Base-by-base conservation (phyloP, 2,113 vertebrate genomes). In the Cricetomys ansorgei region DNA sequence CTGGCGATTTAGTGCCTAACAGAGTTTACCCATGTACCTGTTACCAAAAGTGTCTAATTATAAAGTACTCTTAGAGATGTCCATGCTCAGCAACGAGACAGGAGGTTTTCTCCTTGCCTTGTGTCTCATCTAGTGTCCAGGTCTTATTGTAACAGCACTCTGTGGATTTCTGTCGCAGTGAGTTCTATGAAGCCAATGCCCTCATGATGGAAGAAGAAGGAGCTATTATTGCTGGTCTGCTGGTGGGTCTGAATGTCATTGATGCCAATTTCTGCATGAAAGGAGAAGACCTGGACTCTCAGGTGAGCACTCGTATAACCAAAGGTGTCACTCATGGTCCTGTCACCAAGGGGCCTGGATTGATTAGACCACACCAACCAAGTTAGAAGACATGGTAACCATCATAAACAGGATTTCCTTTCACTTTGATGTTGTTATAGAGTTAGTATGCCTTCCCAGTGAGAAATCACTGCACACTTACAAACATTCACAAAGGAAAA, bases 121-220 rank as follows among this genome's bases (percentile, higher is more conserved):
- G 3, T 84, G 57, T 31, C 89, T 84, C 16, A 11, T 37, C 84
- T n/a, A 86, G 94, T 87, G 25, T 59, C 50, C 34, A 81, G 34
- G 77, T 55, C 48, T 80, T 21, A 23, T 9, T 83, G 9, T 62
- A 27, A 62, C n/a, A 27, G 23, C 29, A 6, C 80, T 62, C 13
- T 59, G 3, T 97, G 94, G 34, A 57, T 97, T 90, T 96, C 8
- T 94, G n/a, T 97, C 91, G 64, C 97, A 99, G 99, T 98, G 99
- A 99, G 92, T 99, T 99, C 97, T 99, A 99, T 0, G 99, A 99
- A 97, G 97, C 99, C 1, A 99, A 99, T 1, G 99, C 99, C 0
- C 96, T 99, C 98, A 99, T 99, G 99, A 99, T 99, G 99, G 99
- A 99, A 97, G 99, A 99, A 97, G 99, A 99, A 97, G 99, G 99